Evolutionary conservation across 2,113 vertebrate species (phyloP).

Genomic region (Vulpes vulpes): DNA sequence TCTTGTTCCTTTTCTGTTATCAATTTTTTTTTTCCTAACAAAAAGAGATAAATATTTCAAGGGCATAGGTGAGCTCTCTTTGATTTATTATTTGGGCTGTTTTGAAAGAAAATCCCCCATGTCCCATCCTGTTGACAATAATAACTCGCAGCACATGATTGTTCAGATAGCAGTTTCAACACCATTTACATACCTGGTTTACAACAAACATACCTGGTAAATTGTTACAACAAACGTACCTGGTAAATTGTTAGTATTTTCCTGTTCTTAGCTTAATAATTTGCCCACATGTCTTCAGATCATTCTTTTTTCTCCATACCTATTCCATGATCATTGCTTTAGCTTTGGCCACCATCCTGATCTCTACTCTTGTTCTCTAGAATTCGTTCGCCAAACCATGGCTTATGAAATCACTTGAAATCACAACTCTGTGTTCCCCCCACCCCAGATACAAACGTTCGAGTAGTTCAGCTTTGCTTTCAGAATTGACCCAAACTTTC

Average conservation of each 20-base stretch:
- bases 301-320: neutral
- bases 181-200: neutral
- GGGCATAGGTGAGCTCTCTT: neutral
- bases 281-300: neutral
- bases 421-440: neutral
- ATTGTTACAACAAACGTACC: neutral
- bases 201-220: neutral
- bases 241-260: neutral
- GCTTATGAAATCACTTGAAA: neutral
- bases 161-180: neutral
- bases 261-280: neutral
- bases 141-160: neutral
- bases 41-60: slow-evolving; percentile 28
- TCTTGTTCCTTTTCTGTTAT: neutral
- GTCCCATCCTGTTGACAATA: neutral
- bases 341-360: neutral
- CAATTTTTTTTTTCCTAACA: neutral
- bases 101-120: slow-evolving; percentile 36
- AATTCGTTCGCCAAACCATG: neutral
- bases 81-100: slow-evolving; percentile 17
- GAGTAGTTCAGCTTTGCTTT: neutral
- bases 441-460: neutral
- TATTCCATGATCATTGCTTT: neutral
- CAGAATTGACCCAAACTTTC: neutral
- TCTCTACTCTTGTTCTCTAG: neutral